Evolutionary conservation across 2,797 vertebrate genomes (phyloP).

Genomic region (Peromyscus attwateri): DNA sequence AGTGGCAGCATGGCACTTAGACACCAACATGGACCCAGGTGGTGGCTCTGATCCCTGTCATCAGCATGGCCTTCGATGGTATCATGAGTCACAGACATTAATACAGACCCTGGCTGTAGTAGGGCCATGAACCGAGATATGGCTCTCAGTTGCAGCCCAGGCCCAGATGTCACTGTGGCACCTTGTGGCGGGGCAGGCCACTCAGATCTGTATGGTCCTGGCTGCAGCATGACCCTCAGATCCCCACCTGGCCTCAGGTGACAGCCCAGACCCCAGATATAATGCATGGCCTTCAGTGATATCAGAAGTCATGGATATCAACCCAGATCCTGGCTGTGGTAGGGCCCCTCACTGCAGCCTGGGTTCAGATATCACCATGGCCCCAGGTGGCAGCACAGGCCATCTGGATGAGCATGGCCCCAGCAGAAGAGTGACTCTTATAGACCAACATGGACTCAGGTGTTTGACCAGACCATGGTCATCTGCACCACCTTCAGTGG

Average conservation of each 20-base stretch:
- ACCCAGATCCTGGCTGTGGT: not conserved
- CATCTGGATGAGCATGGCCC: not conserved
- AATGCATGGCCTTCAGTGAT: not conserved
- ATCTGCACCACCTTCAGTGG: not conserved
- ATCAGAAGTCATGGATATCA: not conserved
- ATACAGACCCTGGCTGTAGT: no score
- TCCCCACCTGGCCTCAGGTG: not conserved
- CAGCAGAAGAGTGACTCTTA: not conserved
- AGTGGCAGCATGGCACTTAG: not conserved
- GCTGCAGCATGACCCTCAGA: not conserved
- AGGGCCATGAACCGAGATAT: no score
- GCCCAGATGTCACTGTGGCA: no score
- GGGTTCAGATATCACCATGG: not conserved
- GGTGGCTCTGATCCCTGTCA: no score
- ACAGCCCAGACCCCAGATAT: not conserved
- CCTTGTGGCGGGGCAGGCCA: no score
- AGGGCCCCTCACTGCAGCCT: not conserved
- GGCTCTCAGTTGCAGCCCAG: no score
- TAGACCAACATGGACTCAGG: not conserved
- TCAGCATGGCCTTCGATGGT: no score
- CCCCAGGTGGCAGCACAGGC: not conserved
- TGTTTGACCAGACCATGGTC: not conserved
- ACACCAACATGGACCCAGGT: no score
- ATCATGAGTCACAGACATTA: no score
- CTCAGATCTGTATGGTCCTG: no score